Percentiles rank a stretch among this genome's conserved stretches.
Conservation (phyloP, 2,888 invertebrate genomes). For the Siphlonurus alternatus region DNA sequence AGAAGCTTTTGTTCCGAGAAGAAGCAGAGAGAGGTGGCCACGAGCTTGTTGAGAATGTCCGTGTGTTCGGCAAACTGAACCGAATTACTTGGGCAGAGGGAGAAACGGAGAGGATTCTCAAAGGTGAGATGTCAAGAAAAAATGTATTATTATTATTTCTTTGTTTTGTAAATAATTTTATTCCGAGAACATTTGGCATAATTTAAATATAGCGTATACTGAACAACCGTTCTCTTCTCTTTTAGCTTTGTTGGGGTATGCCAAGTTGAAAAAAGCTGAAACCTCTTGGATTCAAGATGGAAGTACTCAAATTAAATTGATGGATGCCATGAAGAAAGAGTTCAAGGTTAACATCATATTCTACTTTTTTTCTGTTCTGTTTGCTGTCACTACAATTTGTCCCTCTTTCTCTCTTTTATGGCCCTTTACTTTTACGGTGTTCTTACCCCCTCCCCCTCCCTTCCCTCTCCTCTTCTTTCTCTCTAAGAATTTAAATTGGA, state of each 20-base stretch:
- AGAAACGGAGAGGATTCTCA: constrained; percentile 37
- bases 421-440: too few species aligned
- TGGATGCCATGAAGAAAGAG: constrained; percentile 45
- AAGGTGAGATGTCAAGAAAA: constrained; percentile 23
- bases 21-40: constrained; percentile 24
- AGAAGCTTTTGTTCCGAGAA: constrained; percentile 32
- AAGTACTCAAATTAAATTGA: constrained; percentile 32
- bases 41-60: constrained; percentile 21
- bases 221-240: constrained; percentile 1
- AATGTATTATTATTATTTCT: neutral
- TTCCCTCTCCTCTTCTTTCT: too few species aligned
- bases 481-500: too few species aligned
- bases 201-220: neutral
- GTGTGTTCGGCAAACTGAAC: constrained; percentile 22
- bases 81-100: constrained; percentile 45
- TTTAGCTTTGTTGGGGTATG: constrained; percentile 26
- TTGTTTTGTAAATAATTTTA: neutral
- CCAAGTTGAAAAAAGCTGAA: constrained; percentile 25
- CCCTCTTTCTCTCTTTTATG: too few species aligned
- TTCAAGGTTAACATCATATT: constrained; percentile 30
- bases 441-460: too few species aligned
- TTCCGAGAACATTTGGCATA: neutral
- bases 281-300: constrained; percentile 30
- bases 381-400: too few species aligned
- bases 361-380: neutral